Evolutionary conservation across 2,113 vertebrate species (phyloP).

Genomic region (Perca fluviatilis): DNA sequence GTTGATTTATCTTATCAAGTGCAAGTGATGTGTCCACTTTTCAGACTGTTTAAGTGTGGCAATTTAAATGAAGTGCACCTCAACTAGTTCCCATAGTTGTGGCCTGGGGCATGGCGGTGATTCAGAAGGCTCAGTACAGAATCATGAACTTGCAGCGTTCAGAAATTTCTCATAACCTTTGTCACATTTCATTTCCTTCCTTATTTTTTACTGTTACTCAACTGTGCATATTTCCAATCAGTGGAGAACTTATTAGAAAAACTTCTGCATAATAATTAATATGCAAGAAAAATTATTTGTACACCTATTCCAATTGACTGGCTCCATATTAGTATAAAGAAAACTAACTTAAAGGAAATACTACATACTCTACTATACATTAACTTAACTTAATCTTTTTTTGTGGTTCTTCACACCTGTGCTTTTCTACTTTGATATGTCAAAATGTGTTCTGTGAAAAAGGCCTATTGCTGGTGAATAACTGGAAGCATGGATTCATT

Average conservation of each 20-base stretch:
- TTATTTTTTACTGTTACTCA: conserved; percentile 44
- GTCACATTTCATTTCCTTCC: conserved; percentile 59
- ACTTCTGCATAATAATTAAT: conserved; percentile 27
- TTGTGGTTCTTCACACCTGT: background rate
- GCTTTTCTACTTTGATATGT: conserved; percentile 1
- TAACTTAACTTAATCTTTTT: background rate
- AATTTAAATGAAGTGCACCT: conserved; percentile 54
- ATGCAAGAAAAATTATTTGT: background rate
- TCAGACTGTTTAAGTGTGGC: conserved; percentile 55
- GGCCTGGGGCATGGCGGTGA: conserved; percentile 47
- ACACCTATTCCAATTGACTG: background rate
- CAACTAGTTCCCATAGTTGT: conserved; percentile 33
- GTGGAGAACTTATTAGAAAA: conserved; percentile 7
- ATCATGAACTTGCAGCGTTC: conserved; percentile 43
- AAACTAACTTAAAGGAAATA: background rate
- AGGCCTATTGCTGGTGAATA: background rate
- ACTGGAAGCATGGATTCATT: background rate
- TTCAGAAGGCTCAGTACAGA: conserved; percentile 50
- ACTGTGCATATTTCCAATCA: conserved; percentile 51
- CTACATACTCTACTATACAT: background rate
- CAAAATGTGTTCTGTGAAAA: background rate
- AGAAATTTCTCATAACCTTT: conserved; percentile 58
- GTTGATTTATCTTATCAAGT: conserved; percentile 65
- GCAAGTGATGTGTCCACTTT: conserved; percentile 64
- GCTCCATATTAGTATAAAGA: background rate